These are phyloP conservation scores for Gymnarchus niloticus DNA, from an alignment of 2,113 vertebrate species.

Conservation along the genomic window DNA sequence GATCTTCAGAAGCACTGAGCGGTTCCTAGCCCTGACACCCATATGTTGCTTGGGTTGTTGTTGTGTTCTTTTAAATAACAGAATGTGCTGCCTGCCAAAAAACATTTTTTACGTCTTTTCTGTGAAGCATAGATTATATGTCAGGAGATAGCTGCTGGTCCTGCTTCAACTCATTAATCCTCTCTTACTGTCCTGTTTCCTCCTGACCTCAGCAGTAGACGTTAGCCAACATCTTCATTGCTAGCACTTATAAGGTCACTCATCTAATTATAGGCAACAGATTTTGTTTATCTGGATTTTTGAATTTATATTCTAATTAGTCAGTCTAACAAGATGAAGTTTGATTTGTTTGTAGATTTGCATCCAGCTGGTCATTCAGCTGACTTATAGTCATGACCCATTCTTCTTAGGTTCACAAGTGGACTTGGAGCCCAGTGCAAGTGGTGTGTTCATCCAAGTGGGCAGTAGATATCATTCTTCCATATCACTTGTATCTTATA, in stretches of 20 bases:
- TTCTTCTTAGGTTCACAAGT: background rate
- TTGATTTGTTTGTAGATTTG: background rate
- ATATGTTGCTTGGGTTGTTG: background rate
- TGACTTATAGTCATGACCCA: background rate
- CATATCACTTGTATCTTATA: background rate
- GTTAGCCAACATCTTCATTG: background rate
- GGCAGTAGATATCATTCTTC: background rate
- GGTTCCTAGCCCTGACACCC: background rate
- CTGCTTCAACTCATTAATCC: too few species aligned
- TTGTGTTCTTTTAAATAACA: background rate
- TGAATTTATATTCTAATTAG: background rate
- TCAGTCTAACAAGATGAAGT: background rate
- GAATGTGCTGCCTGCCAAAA: background rate
- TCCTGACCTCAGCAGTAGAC: background rate
- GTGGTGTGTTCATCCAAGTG: background rate
- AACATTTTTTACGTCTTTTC: background rate
- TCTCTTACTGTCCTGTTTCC: background rate
- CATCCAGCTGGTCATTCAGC: background rate
- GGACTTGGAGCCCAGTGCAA: background rate
- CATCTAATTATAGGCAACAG: background rate
- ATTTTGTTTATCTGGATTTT: background rate
- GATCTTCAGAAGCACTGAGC: background rate
- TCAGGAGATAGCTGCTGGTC: too few species aligned
- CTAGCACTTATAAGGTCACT: background rate
- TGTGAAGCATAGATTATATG: background rate